Conservation (phyloP, 2,113 vertebrate species). For the Hydrolagus affinis region DNA sequence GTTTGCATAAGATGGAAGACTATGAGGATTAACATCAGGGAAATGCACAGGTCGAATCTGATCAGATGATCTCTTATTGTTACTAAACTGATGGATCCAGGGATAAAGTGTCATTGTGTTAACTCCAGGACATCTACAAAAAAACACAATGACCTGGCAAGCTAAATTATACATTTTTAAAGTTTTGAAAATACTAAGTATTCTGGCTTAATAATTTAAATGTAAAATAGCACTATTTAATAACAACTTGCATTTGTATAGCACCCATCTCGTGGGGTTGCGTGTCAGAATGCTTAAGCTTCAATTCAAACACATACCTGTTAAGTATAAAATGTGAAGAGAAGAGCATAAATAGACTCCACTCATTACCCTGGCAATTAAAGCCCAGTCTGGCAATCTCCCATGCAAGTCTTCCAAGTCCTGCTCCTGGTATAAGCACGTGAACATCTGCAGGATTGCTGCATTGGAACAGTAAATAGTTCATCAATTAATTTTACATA, state of each 20-base stretch:
- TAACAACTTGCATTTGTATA: background rate
- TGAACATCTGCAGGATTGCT: slow-evolving; percentile 91
- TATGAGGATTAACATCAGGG: slow-evolving; percentile 89
- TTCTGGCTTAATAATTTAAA: background rate
- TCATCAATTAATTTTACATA: slow-evolving; percentile 10
- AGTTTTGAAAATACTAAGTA: background rate
- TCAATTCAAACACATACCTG: slow-evolving; percentile 63
- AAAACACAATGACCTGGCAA: slow-evolving; percentile 30
- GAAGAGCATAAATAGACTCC: slow-evolving; percentile 99
- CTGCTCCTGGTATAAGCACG: slow-evolving; percentile 91
- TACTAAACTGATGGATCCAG: slow-evolving; percentile 98
- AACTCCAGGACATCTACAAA: slow-evolving; percentile 84
- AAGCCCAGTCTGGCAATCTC: slow-evolving; percentile 91
- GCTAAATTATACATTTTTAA: background rate
- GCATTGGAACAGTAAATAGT: slow-evolving; percentile 38
- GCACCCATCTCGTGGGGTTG: background rate
- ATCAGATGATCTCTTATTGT: slow-evolving; percentile 87
- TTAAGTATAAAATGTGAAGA: slow-evolving; percentile 97
- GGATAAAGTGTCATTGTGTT: slow-evolving; percentile 87
- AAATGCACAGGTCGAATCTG: slow-evolving; percentile 84
- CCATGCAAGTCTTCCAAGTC: slow-evolving; percentile 93
- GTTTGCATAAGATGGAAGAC: slow-evolving; percentile 75
- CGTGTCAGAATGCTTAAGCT: background rate
- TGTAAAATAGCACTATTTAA: background rate
- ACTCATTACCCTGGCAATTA: slow-evolving; percentile 95